Evolutionary conservation across 2,797 vertebrate species (phyloP).

Genomic region (Pogonophryne albipinna): DNA sequence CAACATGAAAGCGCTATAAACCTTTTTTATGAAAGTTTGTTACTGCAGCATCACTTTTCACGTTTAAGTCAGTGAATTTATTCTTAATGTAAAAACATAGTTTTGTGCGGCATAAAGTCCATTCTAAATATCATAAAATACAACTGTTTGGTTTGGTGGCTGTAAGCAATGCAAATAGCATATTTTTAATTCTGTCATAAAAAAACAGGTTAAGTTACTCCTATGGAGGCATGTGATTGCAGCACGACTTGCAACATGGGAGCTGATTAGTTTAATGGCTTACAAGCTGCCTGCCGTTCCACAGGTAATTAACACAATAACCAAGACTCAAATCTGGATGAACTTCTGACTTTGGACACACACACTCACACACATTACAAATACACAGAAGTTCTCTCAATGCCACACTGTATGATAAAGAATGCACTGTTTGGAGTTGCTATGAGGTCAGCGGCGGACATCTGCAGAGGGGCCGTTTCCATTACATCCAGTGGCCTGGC

Average conservation of each 20-base stretch:
- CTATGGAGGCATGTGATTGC: not conserved
- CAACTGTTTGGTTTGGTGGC: not conserved
- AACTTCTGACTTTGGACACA: slow-evolving; percentile 44
- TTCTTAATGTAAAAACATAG: not conserved
- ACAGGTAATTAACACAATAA: slow-evolving; percentile 25
- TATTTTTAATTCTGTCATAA: not conserved
- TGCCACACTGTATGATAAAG: slow-evolving; percentile 54
- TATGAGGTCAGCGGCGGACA: slow-evolving; percentile 66
- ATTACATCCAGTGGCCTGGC: slow-evolving; percentile 60
- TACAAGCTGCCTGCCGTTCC: slow-evolving; percentile 10
- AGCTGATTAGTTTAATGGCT: slow-evolving; percentile 26
- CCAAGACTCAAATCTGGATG: slow-evolving; percentile 14
- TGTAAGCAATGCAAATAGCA: not conserved
- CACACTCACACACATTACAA: slow-evolving; percentile 14
- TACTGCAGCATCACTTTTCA: not conserved
- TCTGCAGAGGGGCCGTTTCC: slow-evolving; percentile 73
- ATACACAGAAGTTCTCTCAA: slow-evolving; percentile 12
- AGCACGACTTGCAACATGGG: not conserved
- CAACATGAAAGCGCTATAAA: too few species aligned
- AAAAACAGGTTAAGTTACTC: not conserved
- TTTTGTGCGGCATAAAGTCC: not conserved
- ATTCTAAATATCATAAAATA: not conserved
- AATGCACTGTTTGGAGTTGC: slow-evolving; percentile 59
- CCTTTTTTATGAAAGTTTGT: not conserved
- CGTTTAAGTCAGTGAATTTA: not conserved